Evolutionary conservation across 2,888 invertebrate species (phyloP), one percentile per base, ranked within the genome.

Genomic region (Artemia sp.): DNA sequence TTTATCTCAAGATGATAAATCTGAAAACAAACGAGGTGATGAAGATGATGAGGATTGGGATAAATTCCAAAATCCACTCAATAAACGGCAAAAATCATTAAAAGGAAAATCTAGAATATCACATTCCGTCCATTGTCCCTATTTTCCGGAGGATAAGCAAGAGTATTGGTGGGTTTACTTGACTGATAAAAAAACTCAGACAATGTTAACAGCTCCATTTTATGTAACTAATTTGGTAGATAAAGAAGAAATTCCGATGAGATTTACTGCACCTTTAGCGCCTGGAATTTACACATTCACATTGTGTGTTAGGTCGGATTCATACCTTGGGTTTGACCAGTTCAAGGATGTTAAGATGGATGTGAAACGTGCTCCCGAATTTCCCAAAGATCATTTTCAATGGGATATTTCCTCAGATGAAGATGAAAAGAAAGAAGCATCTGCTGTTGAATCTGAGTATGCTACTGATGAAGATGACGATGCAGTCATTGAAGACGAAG

Each of bases 111-210:
- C 38, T 5, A 38, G 38, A 38, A 38, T 3, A 5, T 38, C 38
- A 38, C 38, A 9, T 67, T 19, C 67, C 14, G 12, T 51, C 14
- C n/a, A 11, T 50, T 51, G 11, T 51, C 24, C 12, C 12, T 67
- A 6, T 69, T 71, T 72, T 70, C 67, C 75, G 75, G 74, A 83
- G 80, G 89, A 89, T 74, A 94, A 98, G 78, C 95, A 95, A 78
- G 98, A 99, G 80, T 96, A 90, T 81, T 99, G 98, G 97, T 99
- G 97, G 96, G 88, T 96, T 73, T 98, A 97, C 79, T 89, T 98
- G 75, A 90, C 91, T 80, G 97, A 99, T 81, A 86, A 92, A 75
- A 96, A 93, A 80, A 90, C 89, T 74, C 88, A 87, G 77, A 88
- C 90, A 72, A 81, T 99, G 75, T 84, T 96, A 74, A 92, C 96